phyloP scores from a whole-genome alignment of 2,797 vertebrate species.

The Sitta carolinensis region DNA sequence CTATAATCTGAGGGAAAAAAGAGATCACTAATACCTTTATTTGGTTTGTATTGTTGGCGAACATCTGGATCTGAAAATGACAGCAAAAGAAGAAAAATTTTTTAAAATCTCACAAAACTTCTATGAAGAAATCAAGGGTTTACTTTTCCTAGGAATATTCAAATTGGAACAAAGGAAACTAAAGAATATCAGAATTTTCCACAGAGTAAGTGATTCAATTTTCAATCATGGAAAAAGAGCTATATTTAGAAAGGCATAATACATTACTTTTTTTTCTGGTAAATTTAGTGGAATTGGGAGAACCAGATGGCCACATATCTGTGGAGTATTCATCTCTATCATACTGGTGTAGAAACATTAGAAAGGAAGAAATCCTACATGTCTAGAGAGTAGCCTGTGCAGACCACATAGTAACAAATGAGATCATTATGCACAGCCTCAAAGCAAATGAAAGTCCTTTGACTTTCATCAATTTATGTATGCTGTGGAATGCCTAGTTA shows the following conservation, averaged over 20 bases:
- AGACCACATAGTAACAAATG: slow-evolving; percentile 29
- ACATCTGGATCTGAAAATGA: neutral
- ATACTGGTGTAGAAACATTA: slow-evolving; percentile 36
- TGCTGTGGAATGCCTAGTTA: neutral
- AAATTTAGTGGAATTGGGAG: slow-evolving; percentile 7
- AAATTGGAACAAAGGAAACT: neutral
- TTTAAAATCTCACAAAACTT: neutral
- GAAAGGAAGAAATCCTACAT: slow-evolving; percentile 27
- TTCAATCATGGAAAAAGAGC: neutral
- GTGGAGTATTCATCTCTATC: slow-evolving; percentile 9
- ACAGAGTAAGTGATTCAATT: neutral
- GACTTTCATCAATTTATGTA: slow-evolving; percentile 9
- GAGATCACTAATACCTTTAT: neutral
- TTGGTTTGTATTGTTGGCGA: neutral
- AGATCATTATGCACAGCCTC: slow-evolving; percentile 12
- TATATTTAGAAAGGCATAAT: slow-evolving; percentile 34
- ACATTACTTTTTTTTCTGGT: slow-evolving; percentile 7
- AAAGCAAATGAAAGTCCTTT: slow-evolving; percentile 23
- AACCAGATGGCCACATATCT: slow-evolving; percentile 42
- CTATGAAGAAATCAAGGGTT: neutral
- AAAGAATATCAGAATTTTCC: neutral
- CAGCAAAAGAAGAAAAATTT: neutral
- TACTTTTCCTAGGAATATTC: neutral
- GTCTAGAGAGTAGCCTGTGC: slow-evolving; percentile 9
- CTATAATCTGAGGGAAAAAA: neutral